Evolutionary conservation across 2,113 vertebrate species (phyloP).

Genomic region (Antigone vipio): DNA sequence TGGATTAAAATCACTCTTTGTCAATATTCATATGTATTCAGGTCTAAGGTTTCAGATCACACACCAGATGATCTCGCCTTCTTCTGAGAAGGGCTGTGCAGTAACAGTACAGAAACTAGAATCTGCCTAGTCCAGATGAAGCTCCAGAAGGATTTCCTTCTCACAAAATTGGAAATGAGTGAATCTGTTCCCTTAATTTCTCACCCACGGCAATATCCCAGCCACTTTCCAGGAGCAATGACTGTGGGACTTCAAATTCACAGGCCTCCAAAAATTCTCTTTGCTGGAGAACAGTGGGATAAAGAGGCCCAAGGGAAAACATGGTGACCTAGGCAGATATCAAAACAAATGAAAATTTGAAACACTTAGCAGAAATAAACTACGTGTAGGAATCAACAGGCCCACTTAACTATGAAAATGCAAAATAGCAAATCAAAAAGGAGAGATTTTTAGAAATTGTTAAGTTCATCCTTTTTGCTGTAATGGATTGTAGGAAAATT

Average conservation of each 20-base stretch:
- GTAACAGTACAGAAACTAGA: not conserved
- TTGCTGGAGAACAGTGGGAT: not conserved
- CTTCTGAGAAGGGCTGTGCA: not conserved
- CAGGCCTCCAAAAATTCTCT: not conserved
- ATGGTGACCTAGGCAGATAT: not conserved
- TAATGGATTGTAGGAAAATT: not conserved
- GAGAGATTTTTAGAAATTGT: not conserved
- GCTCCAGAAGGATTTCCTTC: not conserved
- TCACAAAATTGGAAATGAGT: not conserved
- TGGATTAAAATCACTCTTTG: not conserved
- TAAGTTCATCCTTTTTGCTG: not conserved
- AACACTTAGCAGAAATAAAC: not conserved
- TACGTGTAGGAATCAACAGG: not conserved
- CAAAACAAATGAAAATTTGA: not conserved
- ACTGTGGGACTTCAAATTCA: not conserved
- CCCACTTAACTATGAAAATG: not conserved
- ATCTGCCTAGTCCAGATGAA: not conserved
- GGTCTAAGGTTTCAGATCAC: not conserved
- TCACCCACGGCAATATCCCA: rapidly evolving
- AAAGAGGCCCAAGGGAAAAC: not conserved
- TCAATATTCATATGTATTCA: not conserved
- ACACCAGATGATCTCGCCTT: not conserved
- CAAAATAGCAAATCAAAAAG: not conserved
- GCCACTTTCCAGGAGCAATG: not conserved
- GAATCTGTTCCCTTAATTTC: not conserved